A percentile compares a stretch with the other conserved stretches of the same genome.
Evolutionary conservation across 2,888 invertebrate genomes (phyloP).

Genomic region (Chloroclysta siterata): DNA sequence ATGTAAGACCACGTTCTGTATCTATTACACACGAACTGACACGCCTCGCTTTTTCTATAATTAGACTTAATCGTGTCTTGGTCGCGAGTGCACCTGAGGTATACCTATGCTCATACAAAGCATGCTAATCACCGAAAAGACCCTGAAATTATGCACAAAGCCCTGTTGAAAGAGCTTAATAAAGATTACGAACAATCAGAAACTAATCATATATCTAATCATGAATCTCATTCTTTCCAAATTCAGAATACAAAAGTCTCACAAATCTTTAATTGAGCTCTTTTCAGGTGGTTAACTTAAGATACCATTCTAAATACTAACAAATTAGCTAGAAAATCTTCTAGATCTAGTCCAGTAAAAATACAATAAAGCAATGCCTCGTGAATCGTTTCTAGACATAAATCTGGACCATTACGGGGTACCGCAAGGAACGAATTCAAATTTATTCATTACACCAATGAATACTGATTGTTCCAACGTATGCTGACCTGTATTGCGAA

Average conservation of each 20-base stretch:
- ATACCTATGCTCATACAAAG: conserved; percentile 1
- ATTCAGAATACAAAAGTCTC: neutral
- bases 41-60: conserved; percentile 65
- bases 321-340: conserved; percentile 17
- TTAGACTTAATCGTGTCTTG: conserved; percentile 62
- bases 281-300: neutral
- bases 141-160: conserved; percentile 5
- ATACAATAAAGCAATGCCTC: conserved; percentile 31
- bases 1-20: conserved; percentile 63
- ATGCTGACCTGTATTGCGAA: conserved; percentile 36
- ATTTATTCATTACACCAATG: conserved; percentile 53
- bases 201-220: neutral
- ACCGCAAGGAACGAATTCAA: conserved; percentile 44
- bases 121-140: conserved; percentile 4
- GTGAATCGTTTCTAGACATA: conserved; percentile 36
- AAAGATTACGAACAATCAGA: neutral
- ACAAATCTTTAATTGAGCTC: too few species aligned
- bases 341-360: conserved; percentile 16
- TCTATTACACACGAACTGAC: conserved; percentile 61
- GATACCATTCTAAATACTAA: neutral
- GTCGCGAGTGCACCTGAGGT: conserved; percentile 41
- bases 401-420: conserved; percentile 37
- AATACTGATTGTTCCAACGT: conserved; percentile 49
- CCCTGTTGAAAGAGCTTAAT: neutral
- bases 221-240: neutral